Conservation (phyloP, 35 echinoderm and acorn worm species). For the Apostichopus japonicus region DNA sequence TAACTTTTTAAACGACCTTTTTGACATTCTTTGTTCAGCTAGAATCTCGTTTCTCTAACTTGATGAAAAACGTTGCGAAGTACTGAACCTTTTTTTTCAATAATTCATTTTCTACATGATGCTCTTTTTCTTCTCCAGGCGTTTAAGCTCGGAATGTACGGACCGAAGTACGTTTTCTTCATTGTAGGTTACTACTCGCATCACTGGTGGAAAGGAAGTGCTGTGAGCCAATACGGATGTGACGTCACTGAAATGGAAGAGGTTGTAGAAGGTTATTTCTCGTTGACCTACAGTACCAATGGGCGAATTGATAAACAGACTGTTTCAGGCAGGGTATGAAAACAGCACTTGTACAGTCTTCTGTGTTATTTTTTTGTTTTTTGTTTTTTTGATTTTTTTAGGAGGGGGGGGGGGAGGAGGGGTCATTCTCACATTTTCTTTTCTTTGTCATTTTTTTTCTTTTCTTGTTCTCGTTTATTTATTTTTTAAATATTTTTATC, state of each 20-base stretch:
- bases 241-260: slow-evolving; percentile 18
- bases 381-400: slow-evolving; percentile 15
- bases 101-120: too few relatives aligned
- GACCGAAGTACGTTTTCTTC: slow-evolving; percentile 74
- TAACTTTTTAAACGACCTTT: too few relatives aligned
- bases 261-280: slow-evolving; percentile 67
- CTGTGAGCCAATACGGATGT: slow-evolving; percentile 49
- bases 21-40: too few relatives aligned
- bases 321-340: slow-evolving; percentile 54
- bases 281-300: slow-evolving; percentile 60
- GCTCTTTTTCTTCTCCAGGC: slow-evolving; percentile 38
- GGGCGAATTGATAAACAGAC: slow-evolving; percentile 51
- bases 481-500: background rate
- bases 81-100: too few relatives aligned
- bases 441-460: background rate
- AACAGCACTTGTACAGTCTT: background rate
- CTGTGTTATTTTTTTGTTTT: background rate
- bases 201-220: slow-evolving; percentile 55
- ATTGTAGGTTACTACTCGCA: slow-evolving; percentile 68
- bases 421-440: too few relatives aligned
- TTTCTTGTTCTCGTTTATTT: too few relatives aligned
- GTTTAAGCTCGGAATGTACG: slow-evolving; percentile 68
- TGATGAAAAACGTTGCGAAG: too few relatives aligned
- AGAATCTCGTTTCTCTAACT: too few relatives aligned
- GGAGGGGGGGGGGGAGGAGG: too few relatives aligned